phyloP scores from a whole-genome alignment of 2,113 vertebrate genomes.

The Phrynosoma blainvillii region DNA sequence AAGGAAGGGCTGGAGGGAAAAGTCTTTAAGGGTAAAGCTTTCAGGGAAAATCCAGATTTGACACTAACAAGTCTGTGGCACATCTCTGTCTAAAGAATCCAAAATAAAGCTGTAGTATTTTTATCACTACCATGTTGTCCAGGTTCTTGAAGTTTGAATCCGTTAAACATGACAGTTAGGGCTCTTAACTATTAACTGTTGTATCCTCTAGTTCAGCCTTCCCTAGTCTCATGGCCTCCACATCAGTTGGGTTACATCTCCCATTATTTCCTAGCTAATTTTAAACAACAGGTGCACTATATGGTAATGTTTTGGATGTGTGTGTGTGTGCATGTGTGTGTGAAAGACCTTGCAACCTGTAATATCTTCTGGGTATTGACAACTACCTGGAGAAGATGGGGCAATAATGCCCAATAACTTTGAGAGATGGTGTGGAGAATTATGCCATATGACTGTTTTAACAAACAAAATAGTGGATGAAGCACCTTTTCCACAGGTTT shows the following conservation, averaged over 20 bases:
- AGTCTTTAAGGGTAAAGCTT: too few relatives aligned
- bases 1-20: too few relatives aligned
- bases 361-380: not conserved
- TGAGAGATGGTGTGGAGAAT: not conserved
- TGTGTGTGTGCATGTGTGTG: too few relatives aligned
- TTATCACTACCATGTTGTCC: too few relatives aligned
- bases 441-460: not conserved
- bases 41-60: too few relatives aligned
- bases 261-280: not conserved
- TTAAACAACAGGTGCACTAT: too few relatives aligned
- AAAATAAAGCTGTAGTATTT: too few relatives aligned
- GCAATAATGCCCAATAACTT: not conserved
- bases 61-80: too few relatives aligned
- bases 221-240: not conserved
- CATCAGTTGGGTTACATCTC: not conserved
- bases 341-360: not conserved
- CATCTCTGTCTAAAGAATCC: too few relatives aligned
- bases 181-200: not conserved
- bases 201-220: not conserved
- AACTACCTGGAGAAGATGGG: not conserved
- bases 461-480: not conserved
- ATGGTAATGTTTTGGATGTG: not conserved
- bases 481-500: not conserved
- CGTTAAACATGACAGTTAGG: too few relatives aligned
- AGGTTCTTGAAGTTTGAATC: too few relatives aligned